These are phyloP conservation scores for Blera fallax DNA, from an alignment of 2,888 invertebrate genomes.

Conservation along the genomic window DNA sequence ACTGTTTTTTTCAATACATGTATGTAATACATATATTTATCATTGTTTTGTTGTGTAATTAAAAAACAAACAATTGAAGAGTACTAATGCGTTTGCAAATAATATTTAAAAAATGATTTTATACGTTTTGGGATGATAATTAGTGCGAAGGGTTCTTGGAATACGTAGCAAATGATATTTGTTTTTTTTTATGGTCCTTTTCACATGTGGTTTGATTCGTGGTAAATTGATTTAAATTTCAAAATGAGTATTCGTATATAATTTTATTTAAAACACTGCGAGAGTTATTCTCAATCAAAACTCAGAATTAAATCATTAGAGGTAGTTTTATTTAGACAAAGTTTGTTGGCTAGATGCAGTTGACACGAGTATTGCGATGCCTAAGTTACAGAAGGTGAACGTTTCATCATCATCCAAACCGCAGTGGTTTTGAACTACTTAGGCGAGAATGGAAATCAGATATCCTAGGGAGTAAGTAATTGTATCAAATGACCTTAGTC, in stretches of 20 bases:
- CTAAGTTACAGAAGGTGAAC: too few relatives aligned
- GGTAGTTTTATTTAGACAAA: constrained; percentile 63
- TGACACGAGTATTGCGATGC: not conserved
- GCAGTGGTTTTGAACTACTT: too few relatives aligned
- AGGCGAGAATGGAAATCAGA: too few relatives aligned
- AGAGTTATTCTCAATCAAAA: not conserved
- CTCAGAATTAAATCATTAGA: constrained; percentile 35
- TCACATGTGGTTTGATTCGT: constrained; percentile 21
- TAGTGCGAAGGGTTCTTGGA: constrained; percentile 60
- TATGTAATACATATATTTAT: constrained; percentile 58
- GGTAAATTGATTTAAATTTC: constrained; percentile 21
- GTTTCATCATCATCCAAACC: too few relatives aligned
- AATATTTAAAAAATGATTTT: constrained; percentile 3
- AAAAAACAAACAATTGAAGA: not conserved
- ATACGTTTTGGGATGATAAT: constrained; percentile 54
- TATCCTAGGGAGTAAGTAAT: too few relatives aligned
- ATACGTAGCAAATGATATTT: constrained; percentile 38
- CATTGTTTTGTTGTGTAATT: constrained; percentile 38
- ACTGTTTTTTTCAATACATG: constrained; percentile 75
- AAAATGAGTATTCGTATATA: constrained; percentile 7
- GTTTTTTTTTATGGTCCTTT: constrained; percentile 27
- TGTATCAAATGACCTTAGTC: too few relatives aligned
- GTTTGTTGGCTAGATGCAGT: not conserved
- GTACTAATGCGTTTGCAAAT: constrained; percentile 46
- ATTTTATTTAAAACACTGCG: not conserved